A percentile compares a stretch with the other conserved stretches of the same genome.
Evolutionary conservation across 1,140 invertebrate species (phyloP).

Genomic region (Reticulitermes speratus): DNA sequence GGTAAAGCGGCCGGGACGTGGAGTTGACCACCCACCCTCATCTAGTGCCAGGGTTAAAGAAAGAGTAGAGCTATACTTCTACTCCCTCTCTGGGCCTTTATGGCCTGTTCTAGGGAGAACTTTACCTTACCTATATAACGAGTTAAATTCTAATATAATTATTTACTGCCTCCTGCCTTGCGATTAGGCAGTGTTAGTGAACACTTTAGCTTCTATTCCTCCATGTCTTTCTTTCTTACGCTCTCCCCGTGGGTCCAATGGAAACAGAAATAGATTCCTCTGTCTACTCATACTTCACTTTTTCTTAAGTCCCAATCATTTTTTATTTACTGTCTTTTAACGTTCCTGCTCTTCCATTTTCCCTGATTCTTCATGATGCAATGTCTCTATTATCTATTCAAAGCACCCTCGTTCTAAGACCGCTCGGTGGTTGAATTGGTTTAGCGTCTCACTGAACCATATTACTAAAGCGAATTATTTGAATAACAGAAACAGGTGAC

Average conservation of each 20-base stretch:
- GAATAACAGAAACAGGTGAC: too few species aligned
- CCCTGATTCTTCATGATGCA: neutral
- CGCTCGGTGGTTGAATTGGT: too few species aligned
- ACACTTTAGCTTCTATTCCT: neutral
- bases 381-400: neutral
- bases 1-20: too few species aligned
- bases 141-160: neutral
- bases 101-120: too few species aligned
- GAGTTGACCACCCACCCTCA: too few species aligned
- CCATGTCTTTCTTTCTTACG: neutral
- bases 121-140: too few species aligned
- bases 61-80: too few species aligned
- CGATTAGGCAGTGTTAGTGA: neutral
- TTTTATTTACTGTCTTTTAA: slow-evolving; percentile 9
- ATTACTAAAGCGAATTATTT: too few species aligned
- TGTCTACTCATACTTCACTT: slow-evolving; percentile 1
- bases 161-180: neutral
- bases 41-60: too few species aligned
- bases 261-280: slow-evolving; percentile 30
- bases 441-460: too few species aligned
- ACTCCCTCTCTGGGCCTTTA: too few species aligned
- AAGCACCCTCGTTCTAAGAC: neutral
- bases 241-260: slow-evolving; percentile 20
- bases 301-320: neutral
- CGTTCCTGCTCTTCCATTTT: neutral